These are phyloP conservation scores for Daubentonia madagascariensis DNA, from an alignment of 2,113 vertebrate genomes.

Conservation along the genomic window DNA sequence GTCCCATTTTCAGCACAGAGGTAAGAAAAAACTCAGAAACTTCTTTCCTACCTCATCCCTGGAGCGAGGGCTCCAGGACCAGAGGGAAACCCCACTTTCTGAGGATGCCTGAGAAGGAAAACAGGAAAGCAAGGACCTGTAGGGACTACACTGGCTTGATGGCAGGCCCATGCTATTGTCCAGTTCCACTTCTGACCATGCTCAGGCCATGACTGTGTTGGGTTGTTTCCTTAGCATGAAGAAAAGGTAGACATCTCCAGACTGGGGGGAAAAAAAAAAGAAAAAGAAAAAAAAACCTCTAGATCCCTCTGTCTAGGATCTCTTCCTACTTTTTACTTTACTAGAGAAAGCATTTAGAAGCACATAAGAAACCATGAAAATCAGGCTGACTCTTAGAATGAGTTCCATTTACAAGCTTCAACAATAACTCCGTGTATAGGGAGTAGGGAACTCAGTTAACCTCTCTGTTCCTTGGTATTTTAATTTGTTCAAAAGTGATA, in stretches of 20 bases:
- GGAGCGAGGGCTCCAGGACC: accelerated
- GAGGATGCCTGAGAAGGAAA: not conserved
- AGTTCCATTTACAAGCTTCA: not conserved
- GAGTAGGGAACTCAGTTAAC: not conserved
- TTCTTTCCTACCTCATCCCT: not conserved
- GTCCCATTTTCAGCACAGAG: not conserved
- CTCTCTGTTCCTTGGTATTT: not conserved
- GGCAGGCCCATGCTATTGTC: accelerated
- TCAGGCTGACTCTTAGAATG: not conserved
- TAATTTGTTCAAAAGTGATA: not conserved
- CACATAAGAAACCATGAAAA: not conserved
- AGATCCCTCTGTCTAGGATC: not conserved
- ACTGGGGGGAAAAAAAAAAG: not conserved
- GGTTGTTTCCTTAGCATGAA: not conserved
- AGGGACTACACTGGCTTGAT: not conserved
- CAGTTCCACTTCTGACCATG: too few relatives aligned
- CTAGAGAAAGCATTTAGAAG: not conserved
- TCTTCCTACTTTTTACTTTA: not conserved
- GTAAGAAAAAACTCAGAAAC: not conserved
- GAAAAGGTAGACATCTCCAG: not conserved
- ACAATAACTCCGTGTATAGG: not conserved
- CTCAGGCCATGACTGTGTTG: too few relatives aligned
- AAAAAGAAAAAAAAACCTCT: not conserved
- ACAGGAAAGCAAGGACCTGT: too few relatives aligned
- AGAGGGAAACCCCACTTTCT: not conserved